Conservation (phyloP, 2,113 vertebrate genomes). For the Tragelaphus buxtoni region DNA sequence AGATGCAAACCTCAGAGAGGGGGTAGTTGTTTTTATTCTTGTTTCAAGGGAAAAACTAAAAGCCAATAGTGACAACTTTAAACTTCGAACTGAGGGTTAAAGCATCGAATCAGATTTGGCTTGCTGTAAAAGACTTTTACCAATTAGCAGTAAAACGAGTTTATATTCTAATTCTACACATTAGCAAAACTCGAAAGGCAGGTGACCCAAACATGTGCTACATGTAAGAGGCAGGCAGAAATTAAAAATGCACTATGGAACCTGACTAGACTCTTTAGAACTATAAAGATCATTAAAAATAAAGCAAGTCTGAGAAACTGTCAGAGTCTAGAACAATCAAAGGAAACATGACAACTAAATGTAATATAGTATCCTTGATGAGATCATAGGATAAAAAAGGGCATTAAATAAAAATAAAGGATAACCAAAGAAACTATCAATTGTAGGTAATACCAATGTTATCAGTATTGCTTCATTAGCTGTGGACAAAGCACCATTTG, state of each 20-base stretch:
- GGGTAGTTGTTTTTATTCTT: constrained; percentile 29
- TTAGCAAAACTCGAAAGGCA: constrained; percentile 34
- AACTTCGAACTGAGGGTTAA: constrained; percentile 10
- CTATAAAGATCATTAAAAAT: constrained; percentile 23
- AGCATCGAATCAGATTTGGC: constrained; percentile 13
- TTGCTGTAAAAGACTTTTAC: constrained; percentile 3
- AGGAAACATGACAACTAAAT: background rate
- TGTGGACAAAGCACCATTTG: background rate
- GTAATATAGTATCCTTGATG: background rate
- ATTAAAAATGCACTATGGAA: background rate
- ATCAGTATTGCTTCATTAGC: background rate
- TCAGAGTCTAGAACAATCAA: background rate
- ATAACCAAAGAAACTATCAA: background rate
- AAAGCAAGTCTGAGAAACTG: background rate
- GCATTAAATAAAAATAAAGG: background rate
- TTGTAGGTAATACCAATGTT: background rate
- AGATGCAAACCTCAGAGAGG: background rate
- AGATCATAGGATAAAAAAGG: background rate
- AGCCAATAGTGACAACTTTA: background rate
- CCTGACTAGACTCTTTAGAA: background rate
- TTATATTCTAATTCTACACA: constrained; percentile 25
- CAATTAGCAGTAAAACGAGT: background rate
- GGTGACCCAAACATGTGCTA: background rate
- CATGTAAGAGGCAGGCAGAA: background rate
- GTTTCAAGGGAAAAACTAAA: constrained; percentile 38